A percentile compares a stretch with the other conserved stretches of the same genome.
phyloP scores from a whole-genome alignment of 2,888 invertebrate genomes.

The Hermaeophaga mercurialis region DNA sequence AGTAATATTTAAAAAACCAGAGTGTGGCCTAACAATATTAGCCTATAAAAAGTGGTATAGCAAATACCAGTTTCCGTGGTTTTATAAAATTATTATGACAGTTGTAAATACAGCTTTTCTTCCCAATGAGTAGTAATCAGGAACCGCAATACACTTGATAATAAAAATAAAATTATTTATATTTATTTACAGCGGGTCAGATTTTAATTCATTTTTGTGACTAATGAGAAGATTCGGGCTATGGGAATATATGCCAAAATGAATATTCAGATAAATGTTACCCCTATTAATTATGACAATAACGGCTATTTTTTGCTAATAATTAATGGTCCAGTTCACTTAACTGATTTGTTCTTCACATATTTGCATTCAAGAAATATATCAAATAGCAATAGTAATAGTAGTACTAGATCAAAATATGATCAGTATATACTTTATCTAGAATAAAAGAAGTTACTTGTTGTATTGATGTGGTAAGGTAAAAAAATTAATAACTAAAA shows the following conservation, averaged over 20 bases:
- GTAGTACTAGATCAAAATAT: too few relatives aligned
- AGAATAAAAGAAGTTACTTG: too few relatives aligned
- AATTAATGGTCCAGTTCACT: neutral
- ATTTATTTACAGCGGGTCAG: conserved; percentile 68
- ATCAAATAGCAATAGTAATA: too few relatives aligned
- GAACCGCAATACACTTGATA: neutral
- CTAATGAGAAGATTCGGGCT: conserved; percentile 77
- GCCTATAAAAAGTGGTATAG: conserved; percentile 84
- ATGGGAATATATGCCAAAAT: conserved; percentile 59
- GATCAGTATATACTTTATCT: too few relatives aligned
- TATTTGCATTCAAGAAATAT: too few relatives aligned
- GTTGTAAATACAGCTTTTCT: conserved; percentile 68
- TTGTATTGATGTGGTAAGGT: too few relatives aligned
- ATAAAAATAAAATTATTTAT: too few relatives aligned
- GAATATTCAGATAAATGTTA: conserved; percentile 28
- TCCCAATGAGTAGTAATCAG: neutral
- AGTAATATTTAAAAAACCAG: conserved; percentile 66
- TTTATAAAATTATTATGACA: conserved; percentile 91
- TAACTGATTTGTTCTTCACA: neutral
- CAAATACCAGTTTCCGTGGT: conserved; percentile 86
- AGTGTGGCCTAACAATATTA: conserved; percentile 83
- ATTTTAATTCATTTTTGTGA: conserved; percentile 76
- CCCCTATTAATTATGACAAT: neutral
- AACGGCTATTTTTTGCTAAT: neutral
- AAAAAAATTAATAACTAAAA: too few relatives aligned